A percentile compares a stretch with the other conserved stretches of the same genome.
phyloP scores from a whole-genome alignment of 2,113 vertebrate species.

The Todiramphus saurophagus region DNA sequence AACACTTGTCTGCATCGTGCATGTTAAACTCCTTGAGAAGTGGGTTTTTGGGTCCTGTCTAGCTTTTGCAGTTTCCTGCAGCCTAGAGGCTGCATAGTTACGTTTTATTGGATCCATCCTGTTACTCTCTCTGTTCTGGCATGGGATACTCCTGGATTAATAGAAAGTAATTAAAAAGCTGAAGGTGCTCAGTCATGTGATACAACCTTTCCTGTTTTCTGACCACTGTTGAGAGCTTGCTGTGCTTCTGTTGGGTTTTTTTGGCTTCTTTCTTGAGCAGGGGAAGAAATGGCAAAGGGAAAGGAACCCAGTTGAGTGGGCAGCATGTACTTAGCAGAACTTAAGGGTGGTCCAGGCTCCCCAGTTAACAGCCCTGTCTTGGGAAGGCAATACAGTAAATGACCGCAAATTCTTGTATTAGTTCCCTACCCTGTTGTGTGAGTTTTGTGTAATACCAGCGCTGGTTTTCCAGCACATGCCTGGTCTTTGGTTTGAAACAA shows the following conservation, averaged over 20 bases:
- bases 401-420: background rate
- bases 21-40: background rate
- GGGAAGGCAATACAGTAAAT: background rate
- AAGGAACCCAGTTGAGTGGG: background rate
- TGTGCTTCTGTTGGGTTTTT: background rate
- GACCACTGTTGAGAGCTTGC: background rate
- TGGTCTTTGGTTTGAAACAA: background rate
- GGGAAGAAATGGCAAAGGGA: background rate
- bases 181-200: background rate
- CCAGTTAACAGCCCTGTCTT: background rate
- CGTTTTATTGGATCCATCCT: background rate
- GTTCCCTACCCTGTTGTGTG: background rate
- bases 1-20: background rate
- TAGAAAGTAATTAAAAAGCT: conserved; percentile 2
- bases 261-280: background rate
- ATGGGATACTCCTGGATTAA: background rate
- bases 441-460: background rate
- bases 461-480: background rate
- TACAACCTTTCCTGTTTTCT: background rate
- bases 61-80: background rate
- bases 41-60: background rate
- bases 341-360: background rate
- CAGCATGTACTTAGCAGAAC: background rate
- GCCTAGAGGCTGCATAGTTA: background rate
- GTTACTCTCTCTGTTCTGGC: background rate